Evolutionary conservation across 2,888 invertebrate genomes (phyloP).

Genomic region (Epirrita christyi): DNA sequence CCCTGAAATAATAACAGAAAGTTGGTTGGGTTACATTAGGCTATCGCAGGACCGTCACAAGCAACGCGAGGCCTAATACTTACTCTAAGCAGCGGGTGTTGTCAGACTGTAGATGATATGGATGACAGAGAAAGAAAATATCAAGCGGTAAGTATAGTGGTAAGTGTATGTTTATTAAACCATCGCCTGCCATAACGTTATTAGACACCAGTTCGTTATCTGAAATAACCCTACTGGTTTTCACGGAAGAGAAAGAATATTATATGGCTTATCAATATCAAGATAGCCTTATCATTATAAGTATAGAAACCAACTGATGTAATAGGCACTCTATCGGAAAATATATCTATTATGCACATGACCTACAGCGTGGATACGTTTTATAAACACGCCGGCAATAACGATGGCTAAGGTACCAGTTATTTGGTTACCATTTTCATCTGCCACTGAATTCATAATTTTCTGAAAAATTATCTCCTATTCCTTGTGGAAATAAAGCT

Average conservation of each 20-base stretch:
- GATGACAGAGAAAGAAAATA: neutral
- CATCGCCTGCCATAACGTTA: too few relatives aligned
- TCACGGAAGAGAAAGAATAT: conserved; percentile 14
- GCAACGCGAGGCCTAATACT: too few relatives aligned
- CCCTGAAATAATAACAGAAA: too few relatives aligned
- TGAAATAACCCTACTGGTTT: conserved; percentile 5
- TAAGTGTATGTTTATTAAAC: neutral
- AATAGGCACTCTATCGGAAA: neutral
- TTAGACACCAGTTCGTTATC: neutral
- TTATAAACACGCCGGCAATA: too few relatives aligned
- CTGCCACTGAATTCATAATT: too few relatives aligned
- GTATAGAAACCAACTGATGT: neutral
- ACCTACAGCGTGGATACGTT: neutral
- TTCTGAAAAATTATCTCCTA: too few relatives aligned
- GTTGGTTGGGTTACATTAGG: too few relatives aligned
- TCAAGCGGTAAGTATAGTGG: neutral
- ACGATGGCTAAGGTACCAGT: too few relatives aligned
- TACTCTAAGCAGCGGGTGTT: too few relatives aligned
- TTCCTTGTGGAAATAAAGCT: neutral
- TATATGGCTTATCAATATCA: conserved; percentile 26
- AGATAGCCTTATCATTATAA: conserved; percentile 23
- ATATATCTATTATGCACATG: conserved; percentile 6
- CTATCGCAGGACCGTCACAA: too few relatives aligned
- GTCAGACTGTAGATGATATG: too few relatives aligned
- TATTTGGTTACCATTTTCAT: too few relatives aligned